Percentiles rank a stretch among this genome's conserved stretches.
Conservation (phyloP, 2,113 vertebrate genomes). For the Bubalus kerabau region DNA sequence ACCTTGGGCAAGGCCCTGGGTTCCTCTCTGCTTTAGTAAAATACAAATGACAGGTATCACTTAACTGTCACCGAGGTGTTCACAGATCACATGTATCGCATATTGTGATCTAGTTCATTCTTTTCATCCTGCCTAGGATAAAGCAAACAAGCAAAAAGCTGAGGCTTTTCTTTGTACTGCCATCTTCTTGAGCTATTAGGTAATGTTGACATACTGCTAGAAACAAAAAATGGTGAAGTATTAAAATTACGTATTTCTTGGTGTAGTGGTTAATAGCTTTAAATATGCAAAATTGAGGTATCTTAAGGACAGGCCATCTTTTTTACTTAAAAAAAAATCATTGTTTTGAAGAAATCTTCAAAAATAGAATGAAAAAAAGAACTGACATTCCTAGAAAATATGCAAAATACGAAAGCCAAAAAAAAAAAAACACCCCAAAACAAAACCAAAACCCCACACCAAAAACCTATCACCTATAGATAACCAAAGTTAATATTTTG, state of each 20-base stretch:
- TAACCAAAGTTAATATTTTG: constrained; percentile 11
- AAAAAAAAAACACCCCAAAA: neutral
- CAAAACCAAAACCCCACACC: no score
- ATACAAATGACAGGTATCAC: neutral
- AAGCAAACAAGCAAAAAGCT: constrained; percentile 34
- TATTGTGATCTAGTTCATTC: neutral
- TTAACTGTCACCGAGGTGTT: constrained; percentile 12
- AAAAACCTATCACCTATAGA: neutral
- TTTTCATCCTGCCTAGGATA: constrained; percentile 21
- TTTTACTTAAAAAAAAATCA: neutral
- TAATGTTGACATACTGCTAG: constrained; percentile 34
- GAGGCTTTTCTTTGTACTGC: constrained; percentile 62
- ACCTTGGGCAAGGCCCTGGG: constrained; percentile 41
- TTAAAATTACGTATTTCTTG: constrained; percentile 4
- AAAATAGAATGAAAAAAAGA: neutral
- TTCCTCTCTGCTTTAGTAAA: neutral
- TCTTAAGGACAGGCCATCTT: neutral
- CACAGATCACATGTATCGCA: neutral
- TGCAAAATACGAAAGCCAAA: neutral
- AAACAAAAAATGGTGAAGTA: neutral
- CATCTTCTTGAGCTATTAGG: constrained; percentile 62
- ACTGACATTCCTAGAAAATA: constrained; percentile 11
- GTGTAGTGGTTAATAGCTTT: neutral
- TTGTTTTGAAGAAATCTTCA: constrained; percentile 21
- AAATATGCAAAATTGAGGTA: neutral